Conservation (phyloP, 2,888 invertebrate genomes). For the Lutraria lutraria region DNA sequence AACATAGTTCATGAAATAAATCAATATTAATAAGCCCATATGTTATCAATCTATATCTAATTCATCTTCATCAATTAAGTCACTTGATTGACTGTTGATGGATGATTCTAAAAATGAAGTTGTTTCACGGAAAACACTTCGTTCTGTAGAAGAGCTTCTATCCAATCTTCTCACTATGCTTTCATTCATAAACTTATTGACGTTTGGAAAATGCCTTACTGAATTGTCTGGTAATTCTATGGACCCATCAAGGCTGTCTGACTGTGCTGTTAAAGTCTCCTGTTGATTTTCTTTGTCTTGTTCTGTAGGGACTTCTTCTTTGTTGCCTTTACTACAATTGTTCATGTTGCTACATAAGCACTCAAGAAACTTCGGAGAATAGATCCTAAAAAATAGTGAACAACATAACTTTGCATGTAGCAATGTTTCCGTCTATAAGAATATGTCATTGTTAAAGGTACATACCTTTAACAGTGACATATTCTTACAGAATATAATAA, state of each 20-base stretch:
- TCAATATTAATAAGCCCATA: not conserved
- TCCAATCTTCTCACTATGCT: not conserved
- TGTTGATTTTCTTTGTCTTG: not conserved
- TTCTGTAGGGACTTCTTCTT: not conserved
- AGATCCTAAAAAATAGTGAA: conserved; percentile 19
- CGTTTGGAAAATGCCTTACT: not conserved
- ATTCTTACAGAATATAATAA: not conserved
- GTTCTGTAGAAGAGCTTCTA: not conserved
- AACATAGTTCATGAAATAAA: too few relatives aligned
- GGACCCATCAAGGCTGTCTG: not conserved
- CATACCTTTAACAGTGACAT: not conserved
- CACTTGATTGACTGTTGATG: not conserved
- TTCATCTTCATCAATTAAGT: not conserved
- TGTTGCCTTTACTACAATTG: conserved; percentile 20
- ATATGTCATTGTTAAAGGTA: too few relatives aligned
- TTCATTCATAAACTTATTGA: not conserved
- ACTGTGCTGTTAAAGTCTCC: not conserved
- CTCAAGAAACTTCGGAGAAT: conserved; percentile 16
- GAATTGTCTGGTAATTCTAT: not conserved
- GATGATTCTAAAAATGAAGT: not conserved
- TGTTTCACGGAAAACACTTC: conserved; percentile 3
- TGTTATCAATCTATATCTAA: not conserved
- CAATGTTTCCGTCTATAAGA: not conserved
- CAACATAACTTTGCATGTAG: not conserved
- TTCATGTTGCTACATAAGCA: conserved; percentile 25